Base-by-base conservation (phyloP, 2,797 vertebrate genomes). In the Gymnothorax reevesii region DNA sequence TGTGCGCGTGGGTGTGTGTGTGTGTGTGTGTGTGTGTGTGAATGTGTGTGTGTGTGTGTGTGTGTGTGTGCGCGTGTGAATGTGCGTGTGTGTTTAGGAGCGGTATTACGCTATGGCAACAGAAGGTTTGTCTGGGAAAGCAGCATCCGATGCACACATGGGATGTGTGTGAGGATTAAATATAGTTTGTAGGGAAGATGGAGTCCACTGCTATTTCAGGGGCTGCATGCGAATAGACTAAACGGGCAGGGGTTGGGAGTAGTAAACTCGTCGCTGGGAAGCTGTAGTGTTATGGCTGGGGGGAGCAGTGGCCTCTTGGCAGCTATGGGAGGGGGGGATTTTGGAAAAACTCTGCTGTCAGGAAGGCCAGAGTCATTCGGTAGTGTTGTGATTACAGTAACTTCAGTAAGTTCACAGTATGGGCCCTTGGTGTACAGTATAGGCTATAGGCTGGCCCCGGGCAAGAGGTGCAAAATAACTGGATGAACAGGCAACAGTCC, bases 231-330 rank as follows among this genome's bases (percentile, higher is more conserved):
- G 79, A 57, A 82, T 17, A 87, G 90, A 87, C 90, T 89, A 27
- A 89, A 85, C 88, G 88, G 86, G 42, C 4, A 52, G 17, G 3
- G 73, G 12, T 7, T 17, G 22, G 73, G 59, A 20, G 20, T 52
- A 83, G 73, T 75, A 85, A 71, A 88, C 87, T 92, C 90, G 89
- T 88, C 90, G 92, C 90, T 87, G 80, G 69, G 69, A 64, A 91
- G 73, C 42, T 17, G 20, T 52, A 52, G 2, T 33, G 60, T 20
- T 62, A 62, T 62, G 60, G 4, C 15, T 2, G 60, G 3, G 60
- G 12, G 60, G 33, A 42, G 33, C 33, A 42, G 33, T 42, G 33
- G 33, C 33, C 33, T 42, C 33, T 42, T 42, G 33, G 33, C 33
- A 42, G 33, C 33, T 42, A 42, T 42, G 33, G 33, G 33, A 42